phyloP scores from a whole-genome alignment of 2,797 vertebrate genomes.

The Apogon hyalosoma region DNA sequence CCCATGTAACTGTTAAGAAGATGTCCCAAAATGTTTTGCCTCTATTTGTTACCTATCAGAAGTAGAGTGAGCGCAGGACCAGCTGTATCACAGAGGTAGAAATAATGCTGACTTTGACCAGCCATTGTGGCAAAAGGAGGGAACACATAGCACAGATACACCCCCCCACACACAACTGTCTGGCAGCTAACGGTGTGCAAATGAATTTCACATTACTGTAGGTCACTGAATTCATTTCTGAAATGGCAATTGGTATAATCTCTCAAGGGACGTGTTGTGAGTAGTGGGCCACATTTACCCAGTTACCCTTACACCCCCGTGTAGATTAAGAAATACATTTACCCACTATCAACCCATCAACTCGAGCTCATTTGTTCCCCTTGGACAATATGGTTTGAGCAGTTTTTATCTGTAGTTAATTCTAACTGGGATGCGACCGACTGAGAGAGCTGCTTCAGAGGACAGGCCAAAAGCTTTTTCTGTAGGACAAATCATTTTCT shows the following conservation, averaged over 20 bases:
- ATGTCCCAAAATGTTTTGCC: neutral
- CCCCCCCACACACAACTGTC: constrained; percentile 34
- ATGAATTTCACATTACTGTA: constrained; percentile 91
- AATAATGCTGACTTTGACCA: constrained; percentile 29
- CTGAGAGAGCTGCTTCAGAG: constrained; percentile 45
- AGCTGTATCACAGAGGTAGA: too few relatives aligned
- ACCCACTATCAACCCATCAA: constrained; percentile 73
- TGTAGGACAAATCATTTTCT: constrained; percentile 36
- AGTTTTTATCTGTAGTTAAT: constrained; percentile 53
- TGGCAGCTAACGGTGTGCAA: constrained; percentile 83
- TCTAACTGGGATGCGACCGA: constrained; percentile 32
- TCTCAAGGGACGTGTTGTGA: constrained; percentile 84
- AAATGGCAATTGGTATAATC: constrained; percentile 91
- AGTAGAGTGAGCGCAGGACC: too few relatives aligned
- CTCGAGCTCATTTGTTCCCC: constrained; percentile 50
- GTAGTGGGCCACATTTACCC: constrained; percentile 81
- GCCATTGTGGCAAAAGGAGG: neutral
- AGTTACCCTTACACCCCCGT: constrained; percentile 79
- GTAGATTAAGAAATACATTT: constrained; percentile 85
- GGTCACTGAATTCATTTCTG: constrained; percentile 97
- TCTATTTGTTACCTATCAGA: too few relatives aligned
- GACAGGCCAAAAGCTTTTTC: constrained; percentile 37
- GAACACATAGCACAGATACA: constrained; percentile 13
- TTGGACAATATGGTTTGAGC: constrained; percentile 43
- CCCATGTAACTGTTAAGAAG: too few relatives aligned